These are phyloP conservation scores for Sylvicola cinctus DNA, from an alignment of 2,888 invertebrate genomes.

Conservation along the genomic window DNA sequence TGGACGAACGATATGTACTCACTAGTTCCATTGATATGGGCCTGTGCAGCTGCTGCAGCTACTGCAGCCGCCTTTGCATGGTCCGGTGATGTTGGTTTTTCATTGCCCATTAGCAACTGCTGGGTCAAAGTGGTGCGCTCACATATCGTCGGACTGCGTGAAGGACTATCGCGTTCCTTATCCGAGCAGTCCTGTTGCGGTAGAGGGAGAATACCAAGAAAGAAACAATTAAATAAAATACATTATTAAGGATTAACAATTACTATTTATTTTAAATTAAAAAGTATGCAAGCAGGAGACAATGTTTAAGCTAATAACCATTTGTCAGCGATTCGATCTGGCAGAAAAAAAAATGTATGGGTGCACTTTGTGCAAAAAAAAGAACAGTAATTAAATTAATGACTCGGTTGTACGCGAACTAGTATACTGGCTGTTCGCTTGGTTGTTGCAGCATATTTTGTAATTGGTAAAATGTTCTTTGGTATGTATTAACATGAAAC, in stretches of 20 bases:
- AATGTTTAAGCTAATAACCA: too few species aligned
- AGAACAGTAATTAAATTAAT: constrained; percentile 4
- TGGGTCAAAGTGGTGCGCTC: background rate
- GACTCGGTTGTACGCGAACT: constrained; percentile 3
- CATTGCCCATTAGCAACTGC: too few species aligned
- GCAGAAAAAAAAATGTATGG: too few species aligned
- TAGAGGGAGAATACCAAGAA: too few species aligned
- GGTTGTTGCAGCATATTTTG: too few species aligned
- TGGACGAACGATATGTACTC: constrained; percentile 27
- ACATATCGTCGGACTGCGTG: background rate
- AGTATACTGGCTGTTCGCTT: constrained; percentile 2
- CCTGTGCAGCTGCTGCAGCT: constrained; percentile 30
- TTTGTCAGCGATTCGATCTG: too few species aligned
- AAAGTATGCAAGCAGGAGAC: too few species aligned
- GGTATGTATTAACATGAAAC: constrained; percentile 2
- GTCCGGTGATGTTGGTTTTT: constrained; percentile 9
- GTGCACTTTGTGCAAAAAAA: constrained; percentile 1
- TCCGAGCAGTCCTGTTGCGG: too few species aligned
- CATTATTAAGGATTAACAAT: too few species aligned
- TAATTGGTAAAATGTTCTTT: constrained; percentile 4
- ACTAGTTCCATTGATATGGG: constrained; percentile 45
- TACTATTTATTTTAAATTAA: too few species aligned
- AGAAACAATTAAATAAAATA: too few species aligned
- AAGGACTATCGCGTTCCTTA: constrained; percentile 1
- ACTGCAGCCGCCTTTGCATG: constrained; percentile 27